phyloP scores from a whole-genome alignment of 1,140 invertebrate genomes.

The Lepidostoma basale region DNA sequence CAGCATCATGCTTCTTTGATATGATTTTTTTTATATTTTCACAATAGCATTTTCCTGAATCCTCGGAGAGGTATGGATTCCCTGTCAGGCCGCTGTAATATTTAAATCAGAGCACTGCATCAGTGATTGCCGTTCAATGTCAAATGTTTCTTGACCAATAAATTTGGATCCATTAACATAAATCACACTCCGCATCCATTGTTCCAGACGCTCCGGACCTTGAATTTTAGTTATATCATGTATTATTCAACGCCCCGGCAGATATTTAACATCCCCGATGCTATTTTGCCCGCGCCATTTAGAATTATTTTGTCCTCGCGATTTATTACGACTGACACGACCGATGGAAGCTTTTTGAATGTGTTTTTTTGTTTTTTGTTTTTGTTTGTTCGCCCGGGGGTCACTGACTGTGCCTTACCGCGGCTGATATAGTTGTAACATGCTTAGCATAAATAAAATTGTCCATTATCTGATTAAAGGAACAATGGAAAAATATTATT shows the following conservation, averaged over 20 bases:
- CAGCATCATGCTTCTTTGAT: no score
- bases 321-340: not conserved
- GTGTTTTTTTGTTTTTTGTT: not conserved
- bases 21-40: not conserved
- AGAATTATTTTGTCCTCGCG: not conserved
- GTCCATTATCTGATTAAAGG: no score
- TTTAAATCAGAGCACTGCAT: not conserved
- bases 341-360: not conserved
- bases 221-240: constrained; percentile 15
- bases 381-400: no score
- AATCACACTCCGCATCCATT: constrained; percentile 4
- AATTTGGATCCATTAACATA: constrained; percentile 25
- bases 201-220: constrained; percentile 8
- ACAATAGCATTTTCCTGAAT: not conserved
- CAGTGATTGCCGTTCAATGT: constrained; percentile 15
- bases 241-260: constrained; percentile 5
- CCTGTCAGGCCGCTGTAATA: not conserved
- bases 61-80: no score
- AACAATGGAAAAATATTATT: no score
- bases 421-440: no score
- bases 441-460: no score
- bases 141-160: constrained; percentile 2
- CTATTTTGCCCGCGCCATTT: not conserved
- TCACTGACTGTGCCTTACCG: no score
- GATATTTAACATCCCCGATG: constrained; percentile 2